Conservation (phyloP, 2,797 vertebrate species). For the Okamejei kenojei region DNA sequence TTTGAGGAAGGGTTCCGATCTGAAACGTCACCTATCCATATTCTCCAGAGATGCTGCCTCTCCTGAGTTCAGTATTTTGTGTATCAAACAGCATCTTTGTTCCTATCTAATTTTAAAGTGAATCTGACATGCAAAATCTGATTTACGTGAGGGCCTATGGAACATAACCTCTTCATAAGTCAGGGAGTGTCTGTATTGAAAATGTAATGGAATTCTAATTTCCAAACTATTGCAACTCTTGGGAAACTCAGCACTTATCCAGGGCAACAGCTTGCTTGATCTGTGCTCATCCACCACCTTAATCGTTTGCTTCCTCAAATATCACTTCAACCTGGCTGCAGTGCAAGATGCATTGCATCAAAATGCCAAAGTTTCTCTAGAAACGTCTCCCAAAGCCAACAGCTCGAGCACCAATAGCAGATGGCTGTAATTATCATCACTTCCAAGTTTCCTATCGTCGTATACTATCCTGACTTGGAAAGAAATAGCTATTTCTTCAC, state of each 20-base stretch:
- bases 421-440: background rate
- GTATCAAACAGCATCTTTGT: too few relatives aligned
- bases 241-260: background rate
- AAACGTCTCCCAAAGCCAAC: background rate
- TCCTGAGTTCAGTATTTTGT: too few relatives aligned
- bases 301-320: background rate
- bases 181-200: too few relatives aligned
- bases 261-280: background rate
- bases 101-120: too few relatives aligned
- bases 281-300: background rate
- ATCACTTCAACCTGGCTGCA: too few relatives aligned
- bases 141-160: too few relatives aligned
- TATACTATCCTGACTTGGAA: background rate
- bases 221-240: background rate
- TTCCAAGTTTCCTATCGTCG: background rate
- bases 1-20: too few relatives aligned
- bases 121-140: too few relatives aligned
- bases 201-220: background rate
- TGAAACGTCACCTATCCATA: too few relatives aligned
- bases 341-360: background rate
- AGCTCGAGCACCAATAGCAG: background rate
- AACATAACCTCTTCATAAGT: too few relatives aligned
- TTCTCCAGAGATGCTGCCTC: too few relatives aligned
- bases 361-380: background rate
- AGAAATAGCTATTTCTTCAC: background rate